Evolutionary conservation across 2,113 vertebrate species (phyloP), one percentile per base, ranked within the genome.

Genomic region (Sardina pilchardus): DNA sequence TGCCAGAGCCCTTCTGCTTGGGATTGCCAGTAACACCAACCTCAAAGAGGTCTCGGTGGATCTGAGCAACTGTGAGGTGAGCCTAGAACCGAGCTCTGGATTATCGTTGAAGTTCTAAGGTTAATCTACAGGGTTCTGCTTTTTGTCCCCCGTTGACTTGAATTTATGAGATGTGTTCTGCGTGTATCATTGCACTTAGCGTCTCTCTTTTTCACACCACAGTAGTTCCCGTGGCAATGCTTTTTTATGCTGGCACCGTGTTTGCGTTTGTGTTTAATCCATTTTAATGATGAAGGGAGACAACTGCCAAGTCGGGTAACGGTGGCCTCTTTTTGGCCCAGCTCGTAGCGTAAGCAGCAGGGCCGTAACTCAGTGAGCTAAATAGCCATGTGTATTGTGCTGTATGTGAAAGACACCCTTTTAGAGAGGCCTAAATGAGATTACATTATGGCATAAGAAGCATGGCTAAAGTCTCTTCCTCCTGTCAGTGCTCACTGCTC

Each of bases 61-160:
- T 89, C 96, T 99, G 90, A 99, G 98, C 95, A 94, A 92, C 95
- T 99, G 97, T 91, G 98, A 99, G 96, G 98, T 99, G 95, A 93
- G 95, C 6, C n/a, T 34, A n/a, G 48, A 45, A 83, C 12, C 3
- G 12, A 84, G 17, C 10, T 67, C 24, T 67, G 9, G 63, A 30
- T 67, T 6, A 7, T 67, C 63, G 30, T 0, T 67, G 59, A 6
- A 30, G n/a, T 30, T 26, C 63, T 67, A n/a, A 67, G n/a, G 63
- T 56, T 56, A 1, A 19, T 19, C 21, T 56, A 19, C 16, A 17
- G 50, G 14, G 50, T 56, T 56, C 50, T 56, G 50, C 50, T 26
- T 21, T 63, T 21, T 26, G 59, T 63, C 59, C 21, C 1, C 12
- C 1, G 30, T 36, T 16, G 36, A 78, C 71, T 39, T 36, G 71